Conservation (phyloP, 2,888 invertebrate genomes). For the Erannis defoliaria region DNA sequence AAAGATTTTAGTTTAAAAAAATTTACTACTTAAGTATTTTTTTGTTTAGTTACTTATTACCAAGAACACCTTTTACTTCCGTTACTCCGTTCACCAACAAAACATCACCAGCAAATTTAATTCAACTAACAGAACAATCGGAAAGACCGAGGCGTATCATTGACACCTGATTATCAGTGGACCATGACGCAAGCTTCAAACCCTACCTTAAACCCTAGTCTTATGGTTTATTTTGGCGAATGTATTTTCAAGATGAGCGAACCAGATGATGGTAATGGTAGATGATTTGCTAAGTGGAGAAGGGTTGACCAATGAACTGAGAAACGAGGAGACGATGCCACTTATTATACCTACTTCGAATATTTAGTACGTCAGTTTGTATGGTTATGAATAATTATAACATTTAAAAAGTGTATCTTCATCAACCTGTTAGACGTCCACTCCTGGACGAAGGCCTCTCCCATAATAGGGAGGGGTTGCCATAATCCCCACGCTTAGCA, state of each 20-base stretch:
- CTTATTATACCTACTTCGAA: not conserved
- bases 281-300: slow-evolving; percentile 27
- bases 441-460: no score
- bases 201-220: not conserved
- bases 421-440: no score
- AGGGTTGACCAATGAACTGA: slow-evolving; percentile 22
- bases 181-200: not conserved
- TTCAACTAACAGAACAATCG: slow-evolving; percentile 23
- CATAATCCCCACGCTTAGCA: no score
- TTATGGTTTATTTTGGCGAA: slow-evolving; percentile 5
- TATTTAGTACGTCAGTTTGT: not conserved
- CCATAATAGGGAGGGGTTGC: no score
- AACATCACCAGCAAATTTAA: slow-evolving; percentile 13
- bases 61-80: not conserved
- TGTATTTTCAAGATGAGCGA: slow-evolving; percentile 6
- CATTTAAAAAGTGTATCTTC: no score
- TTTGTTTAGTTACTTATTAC: no score
- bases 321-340: slow-evolving; percentile 7
- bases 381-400: no score
- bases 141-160: slow-evolving; percentile 15
- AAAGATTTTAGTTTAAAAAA: no score
- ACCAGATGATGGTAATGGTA: slow-evolving; percentile 14
- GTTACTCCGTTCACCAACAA: not conserved
- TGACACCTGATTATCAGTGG: slow-evolving; percentile 25
- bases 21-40: no score